Conservation (phyloP, 2,888 invertebrate species). For the Pycnomerus fuliginosus region DNA sequence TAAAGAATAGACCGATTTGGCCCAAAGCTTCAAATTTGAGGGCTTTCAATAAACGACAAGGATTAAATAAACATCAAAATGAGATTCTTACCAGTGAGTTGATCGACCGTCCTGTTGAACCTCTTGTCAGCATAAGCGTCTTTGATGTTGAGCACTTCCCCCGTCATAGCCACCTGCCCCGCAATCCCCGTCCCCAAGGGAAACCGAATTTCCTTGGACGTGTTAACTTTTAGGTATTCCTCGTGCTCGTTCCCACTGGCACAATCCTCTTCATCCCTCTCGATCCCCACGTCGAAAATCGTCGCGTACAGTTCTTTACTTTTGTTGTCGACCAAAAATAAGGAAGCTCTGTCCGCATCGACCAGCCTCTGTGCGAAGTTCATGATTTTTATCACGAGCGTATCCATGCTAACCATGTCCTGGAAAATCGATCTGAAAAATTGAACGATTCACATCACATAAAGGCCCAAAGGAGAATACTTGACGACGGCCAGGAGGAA, state of each 20-base stretch:
- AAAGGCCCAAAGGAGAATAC: constrained; percentile 50
- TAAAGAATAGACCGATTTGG: too few species aligned
- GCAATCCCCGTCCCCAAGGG: constrained; percentile 79
- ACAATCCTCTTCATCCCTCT: constrained; percentile 39
- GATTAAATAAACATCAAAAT: not conserved
- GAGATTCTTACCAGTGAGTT: constrained; percentile 54
- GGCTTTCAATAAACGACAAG: too few species aligned
- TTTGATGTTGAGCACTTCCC: constrained; percentile 76
- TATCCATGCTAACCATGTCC: constrained; percentile 83
- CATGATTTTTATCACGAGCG: constrained; percentile 78
- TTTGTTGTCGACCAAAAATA: constrained; percentile 76
- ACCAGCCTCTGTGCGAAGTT: constrained; percentile 80
- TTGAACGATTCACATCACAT: constrained; percentile 2
- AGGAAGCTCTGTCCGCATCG: constrained; percentile 79
- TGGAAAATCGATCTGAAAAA: constrained; percentile 78
- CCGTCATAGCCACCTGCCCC: constrained; percentile 77
- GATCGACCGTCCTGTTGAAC: constrained; percentile 72
- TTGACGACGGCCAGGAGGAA: constrained; percentile 79
- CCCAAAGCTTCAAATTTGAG: too few species aligned
- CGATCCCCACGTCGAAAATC: constrained; percentile 70
- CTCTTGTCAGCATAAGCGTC: constrained; percentile 78
- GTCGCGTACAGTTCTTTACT: constrained; percentile 77
- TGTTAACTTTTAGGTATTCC: constrained; percentile 38
- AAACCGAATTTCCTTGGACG: constrained; percentile 63
- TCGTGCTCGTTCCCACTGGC: constrained; percentile 20